Percentiles rank a stretch among this genome's conserved stretches.
These are phyloP conservation scores for Brachionus asplanchnoidis DNA, from an alignment of 1,140 invertebrate species.

Conservation along the genomic window DNA sequence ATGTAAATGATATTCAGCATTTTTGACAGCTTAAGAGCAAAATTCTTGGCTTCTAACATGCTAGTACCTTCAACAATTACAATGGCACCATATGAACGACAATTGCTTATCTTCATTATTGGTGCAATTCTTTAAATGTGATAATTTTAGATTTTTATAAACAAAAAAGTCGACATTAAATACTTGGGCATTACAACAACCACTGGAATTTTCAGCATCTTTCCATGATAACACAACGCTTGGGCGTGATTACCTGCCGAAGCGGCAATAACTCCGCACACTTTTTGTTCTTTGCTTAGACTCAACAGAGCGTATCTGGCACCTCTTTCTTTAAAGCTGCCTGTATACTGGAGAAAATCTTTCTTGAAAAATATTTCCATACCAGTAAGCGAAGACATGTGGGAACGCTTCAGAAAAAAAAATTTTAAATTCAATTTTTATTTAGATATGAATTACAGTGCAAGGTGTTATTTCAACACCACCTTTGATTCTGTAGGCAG, in stretches of 20 bases:
- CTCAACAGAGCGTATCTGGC: conserved; percentile 76
- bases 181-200: conserved; percentile 84
- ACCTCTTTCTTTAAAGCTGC: conserved; percentile 88
- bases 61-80: conserved; percentile 77
- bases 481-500: conserved; percentile 76
- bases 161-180: not conserved
- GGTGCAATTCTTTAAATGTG: conserved; percentile 63
- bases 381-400: conserved; percentile 69
- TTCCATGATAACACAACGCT: conserved; percentile 79
- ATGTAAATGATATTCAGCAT: conserved; percentile 15
- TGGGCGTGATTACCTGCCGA: conserved; percentile 86
- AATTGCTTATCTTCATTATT: conserved; percentile 86
- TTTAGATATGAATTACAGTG: conserved; percentile 62
- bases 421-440: not conserved
- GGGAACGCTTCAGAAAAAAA: conserved; percentile 58
- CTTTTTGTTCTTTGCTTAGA: conserved; percentile 66
- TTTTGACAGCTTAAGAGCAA: conserved; percentile 39
- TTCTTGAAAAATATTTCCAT: conserved; percentile 87
- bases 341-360: conserved; percentile 83
- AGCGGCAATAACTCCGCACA: conserved; percentile 78
- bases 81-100: conserved; percentile 73
- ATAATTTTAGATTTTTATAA: conserved; percentile 47
- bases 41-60: conserved; percentile 65
- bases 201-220: conserved; percentile 71
- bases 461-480: conserved; percentile 78